Percentiles rank a stretch among this genome's conserved stretches.
Evolutionary conservation across 2,113 vertebrate genomes (phyloP).

Genomic region (Stigmatopora nigra): DNA sequence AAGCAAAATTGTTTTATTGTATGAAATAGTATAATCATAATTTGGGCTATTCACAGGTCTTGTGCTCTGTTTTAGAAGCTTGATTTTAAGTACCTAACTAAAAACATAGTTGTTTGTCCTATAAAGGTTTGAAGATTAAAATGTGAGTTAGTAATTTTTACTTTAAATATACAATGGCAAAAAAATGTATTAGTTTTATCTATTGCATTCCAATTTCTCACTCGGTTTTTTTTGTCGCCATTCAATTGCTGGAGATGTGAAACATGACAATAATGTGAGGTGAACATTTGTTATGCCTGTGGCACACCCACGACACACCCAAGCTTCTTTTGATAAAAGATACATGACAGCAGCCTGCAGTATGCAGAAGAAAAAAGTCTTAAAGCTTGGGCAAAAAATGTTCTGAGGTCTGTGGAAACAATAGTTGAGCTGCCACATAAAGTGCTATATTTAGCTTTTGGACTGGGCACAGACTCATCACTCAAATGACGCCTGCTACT

Average conservation of each 20-base stretch:
- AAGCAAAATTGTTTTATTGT: too few species aligned
- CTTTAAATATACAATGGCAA: not conserved
- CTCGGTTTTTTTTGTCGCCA: not conserved
- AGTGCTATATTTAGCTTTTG: constrained; percentile 39
- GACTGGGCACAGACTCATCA: constrained; percentile 19
- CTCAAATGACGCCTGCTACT: constrained; percentile 20
- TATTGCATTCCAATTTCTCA: not conserved
- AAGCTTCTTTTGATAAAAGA: constrained; percentile 16
- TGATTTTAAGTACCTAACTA: too few species aligned
- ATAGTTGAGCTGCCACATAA: constrained; percentile 28
- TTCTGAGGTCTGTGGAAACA: constrained; percentile 30
- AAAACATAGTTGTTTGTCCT: too few species aligned
- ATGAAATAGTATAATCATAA: too few species aligned
- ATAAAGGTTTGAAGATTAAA: not conserved
- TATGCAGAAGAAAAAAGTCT: constrained; percentile 15
- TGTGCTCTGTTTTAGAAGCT: too few species aligned
- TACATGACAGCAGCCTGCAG: constrained; percentile 26
- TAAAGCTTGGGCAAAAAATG: constrained; percentile 14
- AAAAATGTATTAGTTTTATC: not conserved
- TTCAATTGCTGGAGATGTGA: not conserved
- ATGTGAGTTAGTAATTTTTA: not conserved
- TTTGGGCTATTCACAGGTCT: too few species aligned
- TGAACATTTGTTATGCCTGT: constrained; percentile 4
- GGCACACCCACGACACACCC: not conserved
- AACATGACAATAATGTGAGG: constrained; percentile 1